Evolutionary conservation across 2,888 invertebrate genomes (phyloP).

Genomic region (Callosobruchus maculatus): DNA sequence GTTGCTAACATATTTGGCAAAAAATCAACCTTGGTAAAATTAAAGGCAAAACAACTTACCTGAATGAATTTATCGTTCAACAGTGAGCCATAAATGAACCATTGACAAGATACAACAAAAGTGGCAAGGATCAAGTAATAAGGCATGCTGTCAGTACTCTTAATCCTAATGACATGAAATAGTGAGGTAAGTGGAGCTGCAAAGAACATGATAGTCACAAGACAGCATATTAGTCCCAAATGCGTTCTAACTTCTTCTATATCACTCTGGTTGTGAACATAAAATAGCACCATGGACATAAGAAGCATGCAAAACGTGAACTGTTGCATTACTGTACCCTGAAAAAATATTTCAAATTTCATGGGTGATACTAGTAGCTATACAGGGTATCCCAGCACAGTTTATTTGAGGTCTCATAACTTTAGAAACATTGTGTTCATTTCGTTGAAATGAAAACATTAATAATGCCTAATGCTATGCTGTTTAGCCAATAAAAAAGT

Average conservation of each 20-base stretch:
- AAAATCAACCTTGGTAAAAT: no score
- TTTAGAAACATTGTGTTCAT: no score
- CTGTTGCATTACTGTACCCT: conserved; percentile 60
- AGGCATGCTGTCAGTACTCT: conserved; percentile 81
- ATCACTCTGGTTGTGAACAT: conserved; percentile 57
- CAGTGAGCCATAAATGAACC: conserved; percentile 81
- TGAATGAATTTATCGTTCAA: conserved; percentile 75
- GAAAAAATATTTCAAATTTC: conserved; percentile 4
- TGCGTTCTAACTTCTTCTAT: conserved; percentile 53
- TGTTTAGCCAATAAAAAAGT: no score
- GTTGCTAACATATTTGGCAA: no score
- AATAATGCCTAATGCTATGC: no score
- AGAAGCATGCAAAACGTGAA: conserved; percentile 54
- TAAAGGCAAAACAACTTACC: conserved; percentile 55
- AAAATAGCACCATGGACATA: conserved; percentile 56
- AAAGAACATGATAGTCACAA: conserved; percentile 74
- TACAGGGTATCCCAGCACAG: no score
- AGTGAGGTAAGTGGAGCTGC: conserved; percentile 79
- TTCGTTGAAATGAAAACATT: no score
- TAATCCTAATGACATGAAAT: conserved; percentile 73
- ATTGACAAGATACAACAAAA: conserved; percentile 76
- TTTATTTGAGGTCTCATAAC: no score
- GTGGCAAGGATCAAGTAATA: conserved; percentile 82
- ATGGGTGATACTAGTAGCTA: no score
- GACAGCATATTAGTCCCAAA: conserved; percentile 69